Base-by-base conservation (phyloP, 2,888 invertebrate species). In the Andricus quercusramuli region DNA sequence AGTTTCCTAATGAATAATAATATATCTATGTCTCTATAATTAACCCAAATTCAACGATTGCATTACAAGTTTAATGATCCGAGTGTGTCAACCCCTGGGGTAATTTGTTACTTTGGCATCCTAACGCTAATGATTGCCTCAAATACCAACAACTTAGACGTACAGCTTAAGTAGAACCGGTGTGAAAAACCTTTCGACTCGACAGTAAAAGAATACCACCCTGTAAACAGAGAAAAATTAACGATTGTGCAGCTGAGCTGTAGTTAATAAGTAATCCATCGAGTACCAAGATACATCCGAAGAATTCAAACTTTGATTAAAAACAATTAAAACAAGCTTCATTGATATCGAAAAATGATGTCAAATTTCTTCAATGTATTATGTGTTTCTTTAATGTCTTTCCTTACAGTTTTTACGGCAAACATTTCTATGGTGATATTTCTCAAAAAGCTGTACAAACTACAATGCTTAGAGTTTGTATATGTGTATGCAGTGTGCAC, bases 41-140 rank as follows among this genome's bases (percentile, higher is more conserved):
- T 11, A 3, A 56, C 3, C 9, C n/a, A 85, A 83, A 84, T 85
- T 86, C 82, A 79, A 81, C 83, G 83, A 86, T 86, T 85, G 82
- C 82, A 85, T 85, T 83, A 82, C 82, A 83, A 37, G 84, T 84
- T 88, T 85, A 86, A 86, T 83, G 85, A 84, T 79, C 84, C 80
- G 81, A 81, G 82, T 80, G 77, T 68, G 66, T 66, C 80, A 79
- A 79, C 76, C 82, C 80, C 84, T 78, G 81, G 81, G 78, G 83
- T 81, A 81, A 84, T 85, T 85, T 85, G 82, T 84, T 82, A 84
- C 80, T 82, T 51, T 77, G 79, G 67, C 78, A 68, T 68, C 44
- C 32, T 56, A 77, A 47, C 59, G 66, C 78, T 78, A 80, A 82
- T 77, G 82, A 82, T 79, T 77, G 82, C 76, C 79, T 80, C 78